Evolutionary conservation across 2,888 invertebrate species (phyloP), one percentile per base, ranked within the genome.

Genomic region (Rutpela maculata): DNA sequence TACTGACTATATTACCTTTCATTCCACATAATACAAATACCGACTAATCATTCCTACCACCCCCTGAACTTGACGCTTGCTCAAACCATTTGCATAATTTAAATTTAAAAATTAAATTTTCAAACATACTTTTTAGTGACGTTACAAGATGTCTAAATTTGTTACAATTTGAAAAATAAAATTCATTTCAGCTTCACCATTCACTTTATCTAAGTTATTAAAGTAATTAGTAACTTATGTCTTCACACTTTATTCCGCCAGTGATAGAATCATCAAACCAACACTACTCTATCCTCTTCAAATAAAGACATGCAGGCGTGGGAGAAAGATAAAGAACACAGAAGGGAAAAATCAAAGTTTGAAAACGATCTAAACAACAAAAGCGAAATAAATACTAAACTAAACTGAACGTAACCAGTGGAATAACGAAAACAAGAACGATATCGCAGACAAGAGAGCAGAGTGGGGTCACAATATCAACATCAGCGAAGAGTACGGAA

Each of bases 351-450:
- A 72, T 72, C 72, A 72, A 63, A 72, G 72, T 63, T 68, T 35
- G 68, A 68, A 50, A 62, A 74, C 67, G 68, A 69, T 68, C 68
- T 57, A 43, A 56, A 62, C 74, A 67, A 67, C 67, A 74, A 74
- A 68, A 74, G 66, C 76, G 74, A 76, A 74, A 76, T 76, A 76
- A 79, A 74, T 74, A 76, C 74, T n/a, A 67, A 72, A 57, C 72
- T 67, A 72, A 72, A 71, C 63, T 63, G 72, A 76, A 68, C 66
- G 71, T 66, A 71, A 65, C 76, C 70, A 67, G 76, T 73, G 71
- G 63, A 72, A 72, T 67, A 74, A 76, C 55, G 76, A 68, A 67
- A 68, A 70, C 76, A 75, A 57, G 66, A 75, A 75, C 66, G 60
- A 75, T 71, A 71, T 71, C 71, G 76, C 67, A 72, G 65, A 70